Evolutionary conservation across 2,797 vertebrate genomes (phyloP).

Genomic region (Tauraco hartlaubi): DNA sequence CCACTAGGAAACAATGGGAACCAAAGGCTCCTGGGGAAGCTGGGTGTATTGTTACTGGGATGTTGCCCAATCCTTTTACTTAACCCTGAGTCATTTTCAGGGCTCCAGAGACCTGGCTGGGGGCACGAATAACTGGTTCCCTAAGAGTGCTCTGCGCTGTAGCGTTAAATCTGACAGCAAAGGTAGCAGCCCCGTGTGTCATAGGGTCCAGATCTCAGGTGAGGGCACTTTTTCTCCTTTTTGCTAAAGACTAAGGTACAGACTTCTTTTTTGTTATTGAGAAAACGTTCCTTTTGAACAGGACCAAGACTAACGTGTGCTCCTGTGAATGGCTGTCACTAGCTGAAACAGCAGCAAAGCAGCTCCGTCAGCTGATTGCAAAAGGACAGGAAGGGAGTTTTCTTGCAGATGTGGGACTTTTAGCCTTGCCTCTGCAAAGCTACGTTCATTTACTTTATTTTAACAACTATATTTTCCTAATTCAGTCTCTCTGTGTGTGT

Average conservation of each 20-base stretch:
- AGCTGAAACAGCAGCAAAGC: background rate
- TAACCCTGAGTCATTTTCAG: background rate
- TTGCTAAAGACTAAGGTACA: background rate
- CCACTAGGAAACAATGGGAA: background rate
- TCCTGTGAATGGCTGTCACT: background rate
- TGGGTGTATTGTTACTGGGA: constrained; percentile 26
- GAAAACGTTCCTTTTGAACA: background rate
- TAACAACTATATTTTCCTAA: background rate
- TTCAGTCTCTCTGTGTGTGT: background rate
- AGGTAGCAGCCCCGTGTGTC: background rate
- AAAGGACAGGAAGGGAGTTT: constrained; percentile 46
- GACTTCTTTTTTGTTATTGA: background rate
- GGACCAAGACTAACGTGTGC: background rate
- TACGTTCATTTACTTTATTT: background rate
- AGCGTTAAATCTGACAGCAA: background rate
- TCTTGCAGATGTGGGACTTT: background rate
- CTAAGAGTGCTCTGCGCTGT: background rate
- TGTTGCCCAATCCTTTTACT: background rate
- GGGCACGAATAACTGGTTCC: background rate
- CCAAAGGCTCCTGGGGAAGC: background rate
- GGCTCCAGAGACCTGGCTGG: background rate
- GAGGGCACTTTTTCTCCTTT: background rate
- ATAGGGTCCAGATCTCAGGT: background rate
- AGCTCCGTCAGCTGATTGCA: background rate
- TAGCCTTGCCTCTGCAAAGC: background rate